These are phyloP conservation scores for Babylonia areolata DNA, from an alignment of 1,140 invertebrate genomes.

Conservation along the genomic window DNA sequence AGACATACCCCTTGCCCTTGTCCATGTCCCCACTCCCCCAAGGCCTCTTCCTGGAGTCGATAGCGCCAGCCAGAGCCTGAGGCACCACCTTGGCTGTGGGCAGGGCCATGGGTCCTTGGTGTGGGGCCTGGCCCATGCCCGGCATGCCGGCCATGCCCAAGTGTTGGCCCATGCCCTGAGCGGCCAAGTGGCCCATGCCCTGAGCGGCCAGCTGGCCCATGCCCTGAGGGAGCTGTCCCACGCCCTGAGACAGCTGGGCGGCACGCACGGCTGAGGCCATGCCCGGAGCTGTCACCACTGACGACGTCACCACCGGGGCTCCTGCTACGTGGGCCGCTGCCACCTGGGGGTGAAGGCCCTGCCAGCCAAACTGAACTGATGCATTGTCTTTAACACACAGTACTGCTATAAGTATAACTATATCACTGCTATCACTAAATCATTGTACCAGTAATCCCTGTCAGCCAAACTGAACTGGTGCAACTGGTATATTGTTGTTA, in stretches of 20 bases:
- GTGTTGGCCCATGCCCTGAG: slow-evolving; percentile 38
- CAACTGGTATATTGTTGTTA: too few species aligned
- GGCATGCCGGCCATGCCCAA: slow-evolving; percentile 36
- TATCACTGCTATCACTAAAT: too few species aligned
- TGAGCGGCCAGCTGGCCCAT: slow-evolving; percentile 36
- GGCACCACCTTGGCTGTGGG: slow-evolving; percentile 28
- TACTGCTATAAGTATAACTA: too few species aligned
- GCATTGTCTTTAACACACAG: background rate
- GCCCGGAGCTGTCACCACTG: slow-evolving; percentile 30
- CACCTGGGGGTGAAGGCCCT: slow-evolving; percentile 23
- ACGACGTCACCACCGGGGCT: slow-evolving; percentile 41
- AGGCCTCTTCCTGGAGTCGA: slow-evolving; percentile 15
- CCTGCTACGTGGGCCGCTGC: slow-evolving; percentile 50
- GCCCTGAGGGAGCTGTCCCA: slow-evolving; percentile 40
- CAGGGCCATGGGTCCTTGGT: background rate
- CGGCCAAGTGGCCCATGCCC: slow-evolving; percentile 36
- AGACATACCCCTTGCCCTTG: slow-evolving; percentile 26
- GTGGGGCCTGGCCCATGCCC: slow-evolving; percentile 1
- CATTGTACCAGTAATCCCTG: too few species aligned
- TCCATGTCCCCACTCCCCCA: slow-evolving; percentile 2
- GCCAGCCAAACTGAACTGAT: background rate
- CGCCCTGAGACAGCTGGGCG: slow-evolving; percentile 38
- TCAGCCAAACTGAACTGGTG: too few species aligned
- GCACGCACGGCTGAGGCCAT: slow-evolving; percentile 33
- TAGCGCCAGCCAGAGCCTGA: background rate